Evolutionary conservation across 1,140 invertebrate genomes (phyloP).

Genomic region (Drosophila asahinai): DNA sequence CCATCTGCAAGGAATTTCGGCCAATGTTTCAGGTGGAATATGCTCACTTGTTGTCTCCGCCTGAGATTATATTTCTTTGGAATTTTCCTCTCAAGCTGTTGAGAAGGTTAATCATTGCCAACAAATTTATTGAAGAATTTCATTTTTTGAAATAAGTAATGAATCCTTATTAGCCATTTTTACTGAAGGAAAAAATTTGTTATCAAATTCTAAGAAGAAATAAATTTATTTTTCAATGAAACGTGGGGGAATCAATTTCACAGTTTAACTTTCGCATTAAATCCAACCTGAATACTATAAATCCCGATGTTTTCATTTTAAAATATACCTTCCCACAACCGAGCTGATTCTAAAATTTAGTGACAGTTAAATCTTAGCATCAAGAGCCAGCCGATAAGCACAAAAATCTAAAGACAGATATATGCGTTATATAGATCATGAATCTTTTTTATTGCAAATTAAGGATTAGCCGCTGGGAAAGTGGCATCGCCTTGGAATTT

Average conservation of each 20-base stretch:
- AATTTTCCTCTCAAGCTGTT: background rate
- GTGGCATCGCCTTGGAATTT: conserved; percentile 36
- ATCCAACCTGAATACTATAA: background rate
- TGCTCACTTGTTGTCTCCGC: background rate
- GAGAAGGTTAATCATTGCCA: background rate
- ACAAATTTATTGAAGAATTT: background rate
- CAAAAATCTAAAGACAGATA: conserved; percentile 1
- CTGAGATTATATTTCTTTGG: no score
- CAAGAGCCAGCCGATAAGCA: background rate
- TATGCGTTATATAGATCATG: conserved; percentile 27
- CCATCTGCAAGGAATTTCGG: background rate
- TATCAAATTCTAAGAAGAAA: background rate
- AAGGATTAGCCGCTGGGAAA: conserved; percentile 40
- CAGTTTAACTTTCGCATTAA: background rate
- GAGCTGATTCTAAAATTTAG: background rate
- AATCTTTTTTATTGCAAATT: conserved; percentile 54
- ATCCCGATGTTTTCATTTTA: no score
- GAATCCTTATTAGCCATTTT: background rate
- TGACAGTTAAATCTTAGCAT: conserved; percentile 8
- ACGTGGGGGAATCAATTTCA: no score
- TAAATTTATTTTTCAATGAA: no score
- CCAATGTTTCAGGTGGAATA: conserved; percentile 8
- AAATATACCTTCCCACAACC: background rate
- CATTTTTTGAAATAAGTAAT: background rate
- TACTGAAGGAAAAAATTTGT: no score